Base-by-base conservation (phyloP, 1,140 invertebrate genomes). In the Coenobita brevimanus region DNA sequence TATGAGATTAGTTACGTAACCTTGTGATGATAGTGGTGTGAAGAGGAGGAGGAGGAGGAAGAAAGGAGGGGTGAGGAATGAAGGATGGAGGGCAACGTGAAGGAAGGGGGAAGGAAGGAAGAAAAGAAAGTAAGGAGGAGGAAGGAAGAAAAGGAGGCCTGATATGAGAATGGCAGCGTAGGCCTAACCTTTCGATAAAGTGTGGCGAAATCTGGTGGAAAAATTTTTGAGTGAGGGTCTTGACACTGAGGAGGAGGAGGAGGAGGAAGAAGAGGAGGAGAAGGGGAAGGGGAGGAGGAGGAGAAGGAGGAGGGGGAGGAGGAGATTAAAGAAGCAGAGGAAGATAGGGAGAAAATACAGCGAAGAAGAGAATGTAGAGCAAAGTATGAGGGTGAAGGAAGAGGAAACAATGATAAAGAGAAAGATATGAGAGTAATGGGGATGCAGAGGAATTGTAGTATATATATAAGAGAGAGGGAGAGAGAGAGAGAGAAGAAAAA, bases 261-360 rank as follows among this genome's bases (percentile, higher is more conserved):
- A 82, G 43, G 50, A 50, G 67, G 62, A 64, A 50, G 41, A 30
- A 50, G 67, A 82, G 62, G 41, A 50, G 67, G 33, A 64, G 67
- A 73, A 69, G 10, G 36, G 36, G 27, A 30, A 10, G 41, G 24
- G 10, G 41, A 76, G 33, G 36, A 24, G 10, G 4, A 36, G 73
- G 41, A 76, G 73, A 36, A 76, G 10, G 27, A 8, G 21, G 27
- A 36, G 30, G 67, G 10, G 30, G 27, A n/a, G n/a, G n/a, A n/a
- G n/a, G n/a, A n/a, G n/a, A 60, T 13, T 15, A 60, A n/a, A 60
- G n/a, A n/a, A 60, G n/a, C 13, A 60, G n/a, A n/a, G n/a, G n/a
- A n/a, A 60, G n/a, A n/a, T 15, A 60, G 54, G n/a, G n/a, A n/a
- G n/a, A 60, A n/a, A 60, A 60, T 13, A 60, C 10, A 71, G 30